phyloP scores from a whole-genome alignment of 2,113 vertebrate genomes.

The Panthera tigris region DNA sequence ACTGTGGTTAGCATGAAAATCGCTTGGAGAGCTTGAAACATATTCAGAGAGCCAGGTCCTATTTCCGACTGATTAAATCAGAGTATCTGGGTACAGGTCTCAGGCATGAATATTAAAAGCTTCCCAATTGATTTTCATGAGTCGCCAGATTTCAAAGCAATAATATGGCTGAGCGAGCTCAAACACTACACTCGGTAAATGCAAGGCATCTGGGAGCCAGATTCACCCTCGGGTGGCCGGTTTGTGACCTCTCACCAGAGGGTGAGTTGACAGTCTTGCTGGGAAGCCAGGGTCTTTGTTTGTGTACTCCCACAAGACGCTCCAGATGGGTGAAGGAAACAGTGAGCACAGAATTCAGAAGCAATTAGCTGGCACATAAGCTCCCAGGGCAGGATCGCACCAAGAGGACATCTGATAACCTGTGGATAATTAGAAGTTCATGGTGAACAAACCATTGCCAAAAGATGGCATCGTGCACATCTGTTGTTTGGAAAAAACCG shows the following conservation, averaged over 20 bases:
- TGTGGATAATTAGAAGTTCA: conserved; percentile 55
- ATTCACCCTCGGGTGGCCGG: background rate
- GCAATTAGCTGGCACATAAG: conserved; percentile 18
- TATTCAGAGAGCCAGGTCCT: background rate
- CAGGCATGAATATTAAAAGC: background rate
- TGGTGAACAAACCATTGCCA: conserved; percentile 59
- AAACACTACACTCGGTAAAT: background rate
- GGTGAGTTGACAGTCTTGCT: background rate
- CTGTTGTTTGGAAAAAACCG: conserved; percentile 57
- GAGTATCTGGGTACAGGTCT: background rate
- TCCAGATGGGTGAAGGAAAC: conserved; percentile 14
- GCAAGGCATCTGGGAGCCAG: conserved; percentile 38
- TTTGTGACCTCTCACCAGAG: conserved; percentile 20
- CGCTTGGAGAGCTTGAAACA: background rate
- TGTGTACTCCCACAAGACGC: background rate
- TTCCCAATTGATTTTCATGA: background rate
- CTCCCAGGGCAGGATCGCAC: background rate
- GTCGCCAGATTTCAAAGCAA: background rate
- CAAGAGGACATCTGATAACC: conserved; percentile 67
- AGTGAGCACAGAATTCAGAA: conserved; percentile 24
- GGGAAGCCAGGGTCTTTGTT: conserved; percentile 39
- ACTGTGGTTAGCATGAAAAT: background rate
- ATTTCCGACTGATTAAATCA: background rate
- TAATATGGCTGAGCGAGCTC: background rate
- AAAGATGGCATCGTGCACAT: conserved; percentile 57